Evolutionary conservation across 2,888 invertebrate species (phyloP).

Genomic region (Cryptops parisi): DNA sequence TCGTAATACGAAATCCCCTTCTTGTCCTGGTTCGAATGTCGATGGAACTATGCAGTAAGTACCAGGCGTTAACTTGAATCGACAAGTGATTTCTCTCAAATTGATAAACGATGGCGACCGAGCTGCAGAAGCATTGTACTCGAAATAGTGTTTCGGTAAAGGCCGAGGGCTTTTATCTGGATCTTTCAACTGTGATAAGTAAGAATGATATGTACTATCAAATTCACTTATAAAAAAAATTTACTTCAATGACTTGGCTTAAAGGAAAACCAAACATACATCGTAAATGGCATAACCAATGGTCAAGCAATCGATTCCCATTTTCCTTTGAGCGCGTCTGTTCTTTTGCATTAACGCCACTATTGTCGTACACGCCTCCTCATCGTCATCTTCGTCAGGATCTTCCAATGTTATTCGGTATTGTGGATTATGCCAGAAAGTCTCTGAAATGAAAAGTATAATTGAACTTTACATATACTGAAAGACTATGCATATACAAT

Average conservation of each 20-base stretch:
- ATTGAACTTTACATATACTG: too few species aligned
- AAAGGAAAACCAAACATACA: constrained; percentile 36
- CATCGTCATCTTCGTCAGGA: constrained; percentile 58
- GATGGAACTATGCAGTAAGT: constrained; percentile 91
- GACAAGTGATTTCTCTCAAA: constrained; percentile 76
- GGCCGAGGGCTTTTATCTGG: constrained; percentile 53
- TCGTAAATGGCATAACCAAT: constrained; percentile 93
- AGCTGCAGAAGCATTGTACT: constrained; percentile 81
- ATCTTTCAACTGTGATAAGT: constrained; percentile 40
- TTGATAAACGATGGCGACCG: constrained; percentile 91
- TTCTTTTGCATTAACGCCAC: constrained; percentile 95
- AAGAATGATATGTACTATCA: not conserved
- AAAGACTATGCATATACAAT: too few species aligned
- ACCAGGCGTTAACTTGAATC: constrained; percentile 87
- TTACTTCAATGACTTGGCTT: not conserved
- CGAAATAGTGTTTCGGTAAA: constrained; percentile 77
- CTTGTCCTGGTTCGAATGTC: constrained; percentile 89
- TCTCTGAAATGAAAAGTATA: too few species aligned
- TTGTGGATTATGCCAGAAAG: constrained; percentile 89
- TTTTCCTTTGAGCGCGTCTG: constrained; percentile 69
- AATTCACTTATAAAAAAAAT: not conserved
- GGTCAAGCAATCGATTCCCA: constrained; percentile 82
- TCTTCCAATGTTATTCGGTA: constrained; percentile 68
- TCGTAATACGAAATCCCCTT: constrained; percentile 87
- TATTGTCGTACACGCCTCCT: constrained; percentile 75